Base-by-base conservation (phyloP, 2,113 vertebrate genomes). In the Limanda limanda region DNA sequence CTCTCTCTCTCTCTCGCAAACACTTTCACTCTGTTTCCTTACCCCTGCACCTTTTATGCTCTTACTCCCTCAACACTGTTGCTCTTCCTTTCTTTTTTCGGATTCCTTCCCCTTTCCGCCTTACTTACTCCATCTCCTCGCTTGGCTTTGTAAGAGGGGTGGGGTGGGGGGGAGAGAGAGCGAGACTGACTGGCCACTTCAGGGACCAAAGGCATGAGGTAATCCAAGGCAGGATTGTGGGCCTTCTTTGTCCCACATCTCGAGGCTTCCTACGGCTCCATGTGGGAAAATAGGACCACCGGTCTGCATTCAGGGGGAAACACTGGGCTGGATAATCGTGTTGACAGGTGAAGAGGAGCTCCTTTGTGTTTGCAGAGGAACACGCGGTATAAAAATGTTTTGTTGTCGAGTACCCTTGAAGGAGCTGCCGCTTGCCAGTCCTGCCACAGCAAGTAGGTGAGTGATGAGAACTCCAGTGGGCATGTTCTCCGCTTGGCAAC, bases 341-440 rank as follows among this genome's bases (percentile, higher is more conserved):
- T 86, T 88, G 91, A 90, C 92, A 86, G 85, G 87, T 91, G 91
- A 91, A 92, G 89, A 88, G 87, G 89, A 85, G 83, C 72, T 69
- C 82, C 76, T 92, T 93, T 92, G 88, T 92, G 35, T 90, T 86
- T 73, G 59, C 78, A 14, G 85, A 80, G 90, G 88, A 87, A 91
- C 92, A 92, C 89, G 88, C 84, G 89, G 86, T 74, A 87, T 86
- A 88, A 91, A 92, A 92, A 93, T 88, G 89, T 91, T 90, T 93
- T 89, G 90, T 92, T 79, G 81, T 76, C 1, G 86, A 92, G 89
- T 58, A 78, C 88, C 67, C 90, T 92, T 87, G 89, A 92, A 91
- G 87, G 78, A 86, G 75, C 71, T 81, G 86, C 82, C 35, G 81
- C 83, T 92, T 90, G 88, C 90, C 92, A 91, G 86, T 73, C 77